phyloP scores from a whole-genome alignment of 2,888 invertebrate genomes.

The Corbicula japonica region DNA sequence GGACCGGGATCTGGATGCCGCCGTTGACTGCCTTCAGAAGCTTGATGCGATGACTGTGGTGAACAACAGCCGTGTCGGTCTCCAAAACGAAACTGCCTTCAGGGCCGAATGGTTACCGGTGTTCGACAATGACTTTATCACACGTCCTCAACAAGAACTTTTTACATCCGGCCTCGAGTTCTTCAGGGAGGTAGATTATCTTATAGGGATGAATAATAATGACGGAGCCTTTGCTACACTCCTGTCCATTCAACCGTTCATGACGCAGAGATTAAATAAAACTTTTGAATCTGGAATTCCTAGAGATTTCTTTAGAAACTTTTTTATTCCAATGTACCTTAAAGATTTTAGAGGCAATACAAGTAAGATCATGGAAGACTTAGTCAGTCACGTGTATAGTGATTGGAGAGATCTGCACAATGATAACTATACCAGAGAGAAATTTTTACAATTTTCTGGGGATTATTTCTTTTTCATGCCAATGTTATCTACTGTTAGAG shows the following conservation, averaged over 20 bases:
- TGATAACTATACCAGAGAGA: conserved; percentile 37
- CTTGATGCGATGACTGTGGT: conserved; percentile 56
- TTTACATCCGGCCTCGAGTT: conserved; percentile 38
- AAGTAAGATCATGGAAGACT: conserved; percentile 28
- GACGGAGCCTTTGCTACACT: conserved; percentile 66
- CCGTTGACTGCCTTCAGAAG: conserved; percentile 91
- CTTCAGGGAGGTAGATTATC: conserved; percentile 61
- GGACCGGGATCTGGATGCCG: conserved; percentile 89
- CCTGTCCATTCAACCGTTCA: conserved; percentile 49
- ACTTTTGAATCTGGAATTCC: conserved; percentile 40
- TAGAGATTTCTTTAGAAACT: conserved; percentile 44
- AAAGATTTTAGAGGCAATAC: conserved; percentile 45
- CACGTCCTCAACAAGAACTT: conserved; percentile 88
- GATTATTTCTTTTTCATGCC: conserved; percentile 69
- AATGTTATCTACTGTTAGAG: conserved; percentile 37
- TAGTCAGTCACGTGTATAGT: conserved; percentile 56
- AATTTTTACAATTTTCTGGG: conserved; percentile 57
- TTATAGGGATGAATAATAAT: conserved; percentile 64
- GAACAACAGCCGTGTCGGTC: conserved; percentile 60
- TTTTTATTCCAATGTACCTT: conserved; percentile 51
- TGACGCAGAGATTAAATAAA: conserved; percentile 28
- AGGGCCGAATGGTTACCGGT: conserved; percentile 90
- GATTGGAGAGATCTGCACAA: conserved; percentile 52
- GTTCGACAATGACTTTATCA: conserved; percentile 96
- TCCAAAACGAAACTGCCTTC: conserved; percentile 76